These are phyloP conservation scores for Agrypnia vestita DNA, from an alignment of 1,140 invertebrate species.

Conservation along the genomic window DNA sequence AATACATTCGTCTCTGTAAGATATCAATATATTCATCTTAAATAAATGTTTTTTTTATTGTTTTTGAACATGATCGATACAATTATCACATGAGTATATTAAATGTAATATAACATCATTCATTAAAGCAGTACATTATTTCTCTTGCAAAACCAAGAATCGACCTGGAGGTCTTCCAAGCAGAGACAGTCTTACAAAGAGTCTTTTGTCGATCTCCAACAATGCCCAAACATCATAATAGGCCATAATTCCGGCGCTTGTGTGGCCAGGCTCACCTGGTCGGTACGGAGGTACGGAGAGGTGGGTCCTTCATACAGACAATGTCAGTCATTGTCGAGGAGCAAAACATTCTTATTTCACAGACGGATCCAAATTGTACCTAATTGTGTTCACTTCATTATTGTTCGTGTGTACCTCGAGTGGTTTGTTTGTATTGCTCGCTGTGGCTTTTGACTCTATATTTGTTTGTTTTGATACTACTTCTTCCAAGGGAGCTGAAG, in stretches of 20 bases:
- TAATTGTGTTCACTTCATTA: conserved; percentile 35
- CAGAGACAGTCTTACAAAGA: conserved; percentile 14
- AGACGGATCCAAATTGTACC: conserved; percentile 12
- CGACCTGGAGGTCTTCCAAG: not conserved
- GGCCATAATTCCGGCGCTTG: conserved; percentile 1
- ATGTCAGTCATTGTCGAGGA: conserved; percentile 10
- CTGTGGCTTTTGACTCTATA: not conserved
- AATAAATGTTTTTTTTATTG: too few species aligned
- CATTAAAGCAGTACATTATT: too few species aligned
- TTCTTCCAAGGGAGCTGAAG: too few species aligned
- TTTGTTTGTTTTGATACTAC: not conserved
- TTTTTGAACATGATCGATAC: too few species aligned
- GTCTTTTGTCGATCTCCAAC: not conserved
- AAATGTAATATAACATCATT: too few species aligned
- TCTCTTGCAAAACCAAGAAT: too few species aligned
- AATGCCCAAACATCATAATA: conserved; percentile 15
- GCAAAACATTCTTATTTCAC: conserved; percentile 32
- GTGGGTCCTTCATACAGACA: not conserved
- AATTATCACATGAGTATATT: too few species aligned
- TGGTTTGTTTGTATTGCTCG: not conserved
- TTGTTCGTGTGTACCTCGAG: not conserved
- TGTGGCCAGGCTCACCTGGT: conserved; percentile 15
- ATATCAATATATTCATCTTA: too few species aligned
- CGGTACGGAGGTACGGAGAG: not conserved
- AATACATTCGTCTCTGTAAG: too few species aligned